Base-by-base conservation (phyloP, 2,113 vertebrate genomes). In the Holacanthus passer region DNA sequence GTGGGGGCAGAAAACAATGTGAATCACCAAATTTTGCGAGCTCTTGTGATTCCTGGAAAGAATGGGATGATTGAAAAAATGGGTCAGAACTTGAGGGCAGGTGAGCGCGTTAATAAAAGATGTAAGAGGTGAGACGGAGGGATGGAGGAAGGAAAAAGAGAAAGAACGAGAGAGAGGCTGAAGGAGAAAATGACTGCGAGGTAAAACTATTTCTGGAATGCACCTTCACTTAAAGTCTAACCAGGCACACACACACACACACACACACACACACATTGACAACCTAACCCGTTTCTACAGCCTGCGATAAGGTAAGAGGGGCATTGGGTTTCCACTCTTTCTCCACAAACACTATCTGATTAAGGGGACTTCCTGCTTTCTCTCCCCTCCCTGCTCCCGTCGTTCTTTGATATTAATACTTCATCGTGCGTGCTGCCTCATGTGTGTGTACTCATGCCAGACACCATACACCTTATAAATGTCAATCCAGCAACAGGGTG, bases 151-250 rank as follows among this genome's bases (percentile, higher is more conserved):
- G 47, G 65, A 60, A 14, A 35, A 6, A 12, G 24, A 27, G 64
- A 59, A 45, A 69, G 70, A 73, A 41, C 60, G 43, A 60, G 59
- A 82, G 52, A 55, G 41, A 73, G 67, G 58, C 35, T 62, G 70
- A 70, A 53, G 84, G 52, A 88, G 73, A 83, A 81, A 88, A 83
- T 90, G 83, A 89, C 87, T 83, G 68, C 7, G 68, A 85, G 79
- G 69, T 72, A 22, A 69, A 90, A 88, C 59, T 75, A 94, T 92
- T 82, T 75, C 74, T 59, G 91, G 84, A 87, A 94, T 93, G 91
- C 77, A 82, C 68, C 82, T 81, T 88, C 62, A 37, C 80, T 87
- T 89, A 86, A 86, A 84, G 75, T 84, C 78, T 77, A 86, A 90
- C 77, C 37, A 48, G 79, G 31, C 43, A 27, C 27, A 58, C 22